Evolutionary conservation across 2,888 invertebrate genomes (phyloP), one percentile per base, ranked within the genome.

Genomic region (Pomacea canaliculata): DNA sequence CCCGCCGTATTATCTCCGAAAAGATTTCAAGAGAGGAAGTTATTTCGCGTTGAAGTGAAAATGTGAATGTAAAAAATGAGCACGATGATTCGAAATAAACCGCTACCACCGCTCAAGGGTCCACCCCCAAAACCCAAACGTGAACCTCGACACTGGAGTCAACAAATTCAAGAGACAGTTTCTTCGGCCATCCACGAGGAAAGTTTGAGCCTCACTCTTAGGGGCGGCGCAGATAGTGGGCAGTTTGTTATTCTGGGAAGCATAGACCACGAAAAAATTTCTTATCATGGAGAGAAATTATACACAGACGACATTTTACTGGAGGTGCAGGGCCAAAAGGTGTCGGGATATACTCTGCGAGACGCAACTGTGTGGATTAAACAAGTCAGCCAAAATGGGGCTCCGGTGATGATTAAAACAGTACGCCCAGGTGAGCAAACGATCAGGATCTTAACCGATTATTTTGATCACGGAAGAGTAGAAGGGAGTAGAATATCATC

Each of bases 281-380:
- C 84, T 27, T 90, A 90, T 71, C 89, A 90, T 79, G 87, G 86
- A 76, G 90, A 88, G 9, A 88, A 86, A 78, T 82, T 91, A 49
- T 85, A 85, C 71, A 66, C 81, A 12, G 91, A 90, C 37, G 92
- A 92, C 82, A 88, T 92, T 75, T 84, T 93, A 56, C 83, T 93
- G 77, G 93, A 93, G 85, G 90, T 93, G 70, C 92, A 93, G 86
- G 92, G 92, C 62, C 92, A 92, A 85, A 92, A 92, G 88, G 92
- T 93, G 78, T 92, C 92, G 74, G 93, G 93, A 67, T 93, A 92
- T 85, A 93, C 93, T 3, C 91, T 92, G 83, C 87, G 92, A 78
- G 93, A 93, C 89, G 91, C 93, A 27, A 90, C 91, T 75, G 91
- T 92, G 65, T 92, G 92, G 91, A 85, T 93, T 71, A 91, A 92